Conservation (phyloP, 2,113 vertebrate species). For the Phalacrocorax carbo region DNA sequence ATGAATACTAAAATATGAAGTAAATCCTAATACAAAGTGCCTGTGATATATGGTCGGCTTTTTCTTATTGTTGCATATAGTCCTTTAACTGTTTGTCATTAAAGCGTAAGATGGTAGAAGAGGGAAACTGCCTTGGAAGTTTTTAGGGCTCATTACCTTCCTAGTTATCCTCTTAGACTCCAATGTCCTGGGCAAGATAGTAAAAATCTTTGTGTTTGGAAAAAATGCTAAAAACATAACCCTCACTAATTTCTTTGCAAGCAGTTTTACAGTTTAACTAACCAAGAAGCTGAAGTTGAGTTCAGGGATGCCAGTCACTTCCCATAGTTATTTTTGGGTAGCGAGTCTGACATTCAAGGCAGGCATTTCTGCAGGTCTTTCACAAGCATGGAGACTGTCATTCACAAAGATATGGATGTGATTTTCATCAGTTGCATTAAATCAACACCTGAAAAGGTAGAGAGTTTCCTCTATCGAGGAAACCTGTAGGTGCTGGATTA, state of each 20-base stretch:
- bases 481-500: slow-evolving; percentile 63
- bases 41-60: background rate
- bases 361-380: slow-evolving; percentile 61
- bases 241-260: background rate
- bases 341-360: background rate
- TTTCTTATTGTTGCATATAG: background rate
- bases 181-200: background rate
- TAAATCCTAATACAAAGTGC: background rate
- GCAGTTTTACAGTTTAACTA: background rate
- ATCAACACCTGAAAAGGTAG: slow-evolving; percentile 57
- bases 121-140: background rate
- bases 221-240: background rate
- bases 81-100: slow-evolving; percentile 15
- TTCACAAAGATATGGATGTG: background rate
- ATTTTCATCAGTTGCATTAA: slow-evolving; percentile 18
- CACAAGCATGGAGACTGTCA: background rate
- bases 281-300: background rate
- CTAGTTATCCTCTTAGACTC: slow-evolving; percentile 10
- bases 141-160: slow-evolving; percentile 28
- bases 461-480: slow-evolving; percentile 26
- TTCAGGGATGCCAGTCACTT: background rate
- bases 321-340: background rate
- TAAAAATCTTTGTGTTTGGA: background rate
- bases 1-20: background rate
- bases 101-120: slow-evolving; percentile 10